Conservation (phyloP, 2,888 invertebrate genomes). For the Leucoptera coffeella region DNA sequence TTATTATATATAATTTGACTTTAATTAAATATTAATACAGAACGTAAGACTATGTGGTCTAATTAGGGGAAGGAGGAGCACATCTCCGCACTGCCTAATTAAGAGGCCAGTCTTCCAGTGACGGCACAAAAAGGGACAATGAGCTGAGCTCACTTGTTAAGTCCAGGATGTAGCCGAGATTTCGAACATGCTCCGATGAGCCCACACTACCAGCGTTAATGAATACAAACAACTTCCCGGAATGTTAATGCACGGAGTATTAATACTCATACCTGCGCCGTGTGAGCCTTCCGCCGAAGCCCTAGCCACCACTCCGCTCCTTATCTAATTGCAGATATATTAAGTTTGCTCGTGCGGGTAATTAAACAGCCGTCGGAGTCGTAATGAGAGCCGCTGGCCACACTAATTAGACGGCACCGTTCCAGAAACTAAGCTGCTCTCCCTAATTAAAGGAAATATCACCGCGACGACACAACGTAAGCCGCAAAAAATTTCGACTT, state of each 20-base stretch:
- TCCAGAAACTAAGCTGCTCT: constrained; percentile 26
- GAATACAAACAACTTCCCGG: too few relatives aligned
- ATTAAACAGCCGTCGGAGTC: constrained; percentile 15
- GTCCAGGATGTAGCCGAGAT: too few relatives aligned
- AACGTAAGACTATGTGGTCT: constrained; percentile 3
- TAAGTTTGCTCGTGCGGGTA: constrained; percentile 25
- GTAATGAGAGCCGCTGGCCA: constrained; percentile 25
- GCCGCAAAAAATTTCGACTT: constrained; percentile 10
- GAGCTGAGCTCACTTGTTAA: too few relatives aligned
- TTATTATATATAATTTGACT: too few relatives aligned
- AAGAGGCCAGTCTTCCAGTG: constrained; percentile 2
- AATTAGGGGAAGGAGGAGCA: constrained; percentile 3
- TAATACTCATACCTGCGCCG: too few relatives aligned
- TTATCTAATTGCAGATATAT: constrained; percentile 10
- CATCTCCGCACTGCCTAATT: constrained; percentile 3
- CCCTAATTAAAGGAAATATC: constrained; percentile 24
- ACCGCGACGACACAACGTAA: constrained; percentile 13
- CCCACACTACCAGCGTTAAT: too few relatives aligned
- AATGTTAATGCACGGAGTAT: too few relatives aligned
- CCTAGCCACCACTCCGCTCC: too few relatives aligned
- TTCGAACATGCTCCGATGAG: too few relatives aligned
- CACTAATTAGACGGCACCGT: constrained; percentile 30
- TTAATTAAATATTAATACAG: too few relatives aligned
- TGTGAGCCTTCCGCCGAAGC: too few relatives aligned
- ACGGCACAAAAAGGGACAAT: too few relatives aligned